Conservation (phyloP, 1,140 invertebrate genomes). For the Uloborus diversus region DNA sequence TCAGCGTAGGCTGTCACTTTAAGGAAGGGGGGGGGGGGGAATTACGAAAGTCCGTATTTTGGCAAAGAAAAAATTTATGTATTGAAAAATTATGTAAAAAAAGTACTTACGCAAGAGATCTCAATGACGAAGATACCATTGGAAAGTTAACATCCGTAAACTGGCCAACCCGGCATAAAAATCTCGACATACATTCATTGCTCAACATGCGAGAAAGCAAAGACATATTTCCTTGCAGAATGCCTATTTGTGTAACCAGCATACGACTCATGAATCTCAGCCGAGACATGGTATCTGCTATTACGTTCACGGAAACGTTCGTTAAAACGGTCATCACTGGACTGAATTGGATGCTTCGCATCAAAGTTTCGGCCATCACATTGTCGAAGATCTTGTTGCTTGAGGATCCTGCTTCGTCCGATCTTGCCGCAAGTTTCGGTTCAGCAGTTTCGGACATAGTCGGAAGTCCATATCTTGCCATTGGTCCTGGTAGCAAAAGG, state of each 20-base stretch:
- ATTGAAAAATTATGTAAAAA: not conserved
- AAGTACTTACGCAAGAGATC: slow-evolving; percentile 35
- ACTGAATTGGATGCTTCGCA: slow-evolving; percentile 20
- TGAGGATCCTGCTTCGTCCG: slow-evolving; percentile 1
- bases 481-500: slow-evolving; percentile 3
- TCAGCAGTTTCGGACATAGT: not conserved
- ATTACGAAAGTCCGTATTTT: too few relatives aligned
- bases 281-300: slow-evolving; percentile 4
- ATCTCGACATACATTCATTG: slow-evolving; percentile 13
- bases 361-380: slow-evolving; percentile 22
- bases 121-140: not conserved
- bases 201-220: slow-evolving; percentile 10
- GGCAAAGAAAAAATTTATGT: not conserved
- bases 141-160: slow-evolving; percentile 38
- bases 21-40: too few relatives aligned
- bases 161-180: slow-evolving; percentile 37
- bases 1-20: too few relatives aligned
- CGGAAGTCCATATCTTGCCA: not conserved
- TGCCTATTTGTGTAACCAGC: slow-evolving; percentile 1
- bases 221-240: slow-evolving; percentile 14
- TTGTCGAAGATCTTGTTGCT: slow-evolving; percentile 3
- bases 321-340: slow-evolving; percentile 37
- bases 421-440: not conserved
- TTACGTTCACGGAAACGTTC: slow-evolving; percentile 39
- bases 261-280: slow-evolving; percentile 11